A percentile compares a stretch with the other conserved stretches of the same genome.
Conservation (phyloP, 1,140 invertebrate species). For the Scaptodrosophila lebanonensis region DNA sequence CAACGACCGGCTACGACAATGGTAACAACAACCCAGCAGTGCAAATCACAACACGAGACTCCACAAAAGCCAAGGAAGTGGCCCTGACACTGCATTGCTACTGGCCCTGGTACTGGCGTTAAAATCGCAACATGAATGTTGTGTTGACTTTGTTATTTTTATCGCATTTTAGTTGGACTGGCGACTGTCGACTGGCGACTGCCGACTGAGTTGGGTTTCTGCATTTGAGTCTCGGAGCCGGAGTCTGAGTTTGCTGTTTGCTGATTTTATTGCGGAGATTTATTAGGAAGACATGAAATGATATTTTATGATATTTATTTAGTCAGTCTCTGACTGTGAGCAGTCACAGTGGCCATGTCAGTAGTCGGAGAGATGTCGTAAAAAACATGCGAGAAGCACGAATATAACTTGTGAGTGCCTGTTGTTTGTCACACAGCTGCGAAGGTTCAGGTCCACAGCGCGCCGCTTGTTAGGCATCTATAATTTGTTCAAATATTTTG, state of each 20-base stretch:
- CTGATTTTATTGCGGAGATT: slow-evolving; percentile 66
- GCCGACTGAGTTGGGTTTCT: too few relatives aligned
- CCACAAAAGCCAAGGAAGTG: neutral
- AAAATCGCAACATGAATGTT: slow-evolving; percentile 13
- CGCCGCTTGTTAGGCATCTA: too few relatives aligned
- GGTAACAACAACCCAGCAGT: slow-evolving; percentile 13
- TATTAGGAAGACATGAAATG: slow-evolving; percentile 66
- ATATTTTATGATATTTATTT: slow-evolving; percentile 62
- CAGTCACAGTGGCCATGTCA: too few relatives aligned
- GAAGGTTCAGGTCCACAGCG: too few relatives aligned
- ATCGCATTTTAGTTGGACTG: slow-evolving; percentile 59
- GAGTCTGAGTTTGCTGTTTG: slow-evolving; percentile 26
- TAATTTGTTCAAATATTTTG: slow-evolving; percentile 50
- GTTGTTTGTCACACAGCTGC: slow-evolving; percentile 25
- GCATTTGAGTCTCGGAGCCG: too few relatives aligned
- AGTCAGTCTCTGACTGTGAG: slow-evolving; percentile 3
- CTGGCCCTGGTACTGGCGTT: too few relatives aligned
- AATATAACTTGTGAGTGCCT: slow-evolving; percentile 4
- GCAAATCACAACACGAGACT: slow-evolving; percentile 9
- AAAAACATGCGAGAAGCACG: slow-evolving; percentile 9
- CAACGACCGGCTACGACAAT: slow-evolving; percentile 13
- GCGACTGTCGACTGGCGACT: too few relatives aligned
- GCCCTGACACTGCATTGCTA: neutral
- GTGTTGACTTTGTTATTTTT: slow-evolving; percentile 67
- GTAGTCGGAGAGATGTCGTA: slow-evolving; percentile 4